A percentile compares a stretch with the other conserved stretches of the same genome.
These are phyloP conservation scores for Barnardius zonarius DNA, from an alignment of 2,113 vertebrate species.

Conservation along the genomic window DNA sequence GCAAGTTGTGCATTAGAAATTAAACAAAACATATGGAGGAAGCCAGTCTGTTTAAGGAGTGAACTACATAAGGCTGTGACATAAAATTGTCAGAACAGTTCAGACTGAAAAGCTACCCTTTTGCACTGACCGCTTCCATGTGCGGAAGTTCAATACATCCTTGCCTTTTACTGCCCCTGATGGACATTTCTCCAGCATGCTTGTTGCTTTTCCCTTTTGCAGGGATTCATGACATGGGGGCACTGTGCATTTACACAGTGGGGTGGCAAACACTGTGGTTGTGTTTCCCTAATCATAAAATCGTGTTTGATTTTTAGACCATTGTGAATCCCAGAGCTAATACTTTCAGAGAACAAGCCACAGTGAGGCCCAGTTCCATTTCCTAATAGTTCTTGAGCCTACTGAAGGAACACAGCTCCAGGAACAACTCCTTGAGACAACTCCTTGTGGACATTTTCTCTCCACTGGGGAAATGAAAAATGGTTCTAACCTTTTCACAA, in stretches of 20 bases:
- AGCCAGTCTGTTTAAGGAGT: not conserved
- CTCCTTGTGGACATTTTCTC: not conserved
- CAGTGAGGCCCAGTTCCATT: not conserved
- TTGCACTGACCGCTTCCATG: not conserved
- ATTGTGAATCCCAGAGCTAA: not conserved
- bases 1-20: not conserved
- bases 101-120: not conserved
- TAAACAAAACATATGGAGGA: not conserved
- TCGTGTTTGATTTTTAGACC: not conserved
- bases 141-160: not conserved
- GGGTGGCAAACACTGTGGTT: rapidly evolving
- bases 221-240: rapidly evolving
- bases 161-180: not conserved
- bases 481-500: not conserved
- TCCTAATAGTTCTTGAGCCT: not conserved
- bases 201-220: not conserved
- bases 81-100: not conserved
- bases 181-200: not conserved
- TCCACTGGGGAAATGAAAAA: not conserved
- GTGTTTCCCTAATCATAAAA: not conserved
- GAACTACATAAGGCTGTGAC: not conserved
- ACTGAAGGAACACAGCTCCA: not conserved
- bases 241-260: not conserved
- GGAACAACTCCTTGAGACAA: not conserved
- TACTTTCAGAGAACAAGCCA: not conserved